Base-by-base conservation (phyloP, 2,113 vertebrate species). In the Labrus mixtus region DNA sequence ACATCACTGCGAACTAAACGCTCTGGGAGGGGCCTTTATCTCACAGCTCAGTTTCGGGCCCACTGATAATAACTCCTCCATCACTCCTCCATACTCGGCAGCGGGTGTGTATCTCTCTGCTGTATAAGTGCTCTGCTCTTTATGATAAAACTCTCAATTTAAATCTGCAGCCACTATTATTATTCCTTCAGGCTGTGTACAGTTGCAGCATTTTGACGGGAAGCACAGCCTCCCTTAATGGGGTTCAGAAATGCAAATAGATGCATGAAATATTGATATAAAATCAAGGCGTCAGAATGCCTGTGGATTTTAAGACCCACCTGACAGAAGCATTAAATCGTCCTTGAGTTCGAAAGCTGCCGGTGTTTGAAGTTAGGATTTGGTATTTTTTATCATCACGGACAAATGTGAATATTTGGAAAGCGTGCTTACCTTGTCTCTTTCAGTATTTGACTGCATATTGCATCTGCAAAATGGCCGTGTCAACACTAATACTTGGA, bases 1-100 rank as follows among this genome's bases (percentile, higher is more conserved):
- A 48, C 50, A 71, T 19, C 69, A 55, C 54, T 11, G 39, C 58
- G 65, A 84, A 70, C 54, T 76, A 39, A 62, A 25, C 25, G 61
- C 58, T 56, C 55, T 33, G 19, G 72, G 67, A 60, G 60, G 70
- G 55, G 69, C 48, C 37, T 68, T 64, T 73, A 59, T 77, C 43
- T 57, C 48, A 36, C 36, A 1, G 61, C 70, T 78, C 73, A 29
- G 68, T 74, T 75, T 73, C 65, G 61, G 46, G 23, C 17, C 33
- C 53, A 0, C 64, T 41, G 66, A 73, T 80, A 61, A 81, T 61
- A 82, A 72, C 19, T 54, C 10, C 41, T 59, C 63, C 19, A 37
- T 68, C 73, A 72, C 76, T 65, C 48, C 68, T 81, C 70, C n/a
- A 43, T 66, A 60, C 61, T 70, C 55, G 22, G 76, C 63, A 78